Evolutionary conservation across 2,797 vertebrate species (phyloP), one percentile per base, ranked within the genome.

Genomic region (Diplodus sargus): DNA sequence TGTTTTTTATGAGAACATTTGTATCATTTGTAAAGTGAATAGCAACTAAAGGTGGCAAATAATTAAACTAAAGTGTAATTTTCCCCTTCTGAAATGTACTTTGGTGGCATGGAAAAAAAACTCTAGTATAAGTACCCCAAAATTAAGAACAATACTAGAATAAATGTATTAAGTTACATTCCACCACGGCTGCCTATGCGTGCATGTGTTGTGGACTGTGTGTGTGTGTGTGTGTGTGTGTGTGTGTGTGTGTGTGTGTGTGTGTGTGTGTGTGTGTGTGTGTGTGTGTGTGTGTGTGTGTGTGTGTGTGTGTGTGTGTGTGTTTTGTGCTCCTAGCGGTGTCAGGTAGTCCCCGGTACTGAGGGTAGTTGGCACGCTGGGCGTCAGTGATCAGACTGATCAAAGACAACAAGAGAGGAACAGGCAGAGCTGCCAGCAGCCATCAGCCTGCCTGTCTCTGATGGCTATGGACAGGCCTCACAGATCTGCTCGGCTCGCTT

Each of bases 391-490:
- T 95, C 95, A 84, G 92, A 91, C 88, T 94, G 94, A 96, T 96
- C 95, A 96, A 95, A 95, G 95, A 89, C 95, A 95, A 93, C 92
- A 94, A 93, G 90, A 95, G 94, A 95, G 92, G 93, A 94, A 94
- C 94, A 93, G 92, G 93, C 95, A 91, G 93, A 85, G 92, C 91
- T 96, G 95, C 95, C 95, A 94, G 93, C 92, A 93, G 91, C 90
- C 88, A 95, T 95, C 93, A 95, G 90, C 68, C 79, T 79, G 87
- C 89, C 89, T 90, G 86, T 90, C 90, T 93, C 79, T 94, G 94
- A 92, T 90, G 89, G 81, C 80, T 76, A 42, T 71, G 76, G 89
- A 90, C 89, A 87, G 84, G 69, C 28, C 83, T 86, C 80, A 84
- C 83, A 84, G 82, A 85, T 88, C 66, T 43, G 61, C 78, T 85